Evolutionary conservation across 2,888 invertebrate species (phyloP), one percentile per base, ranked within the genome.

Genomic region (Plutella xylostella): DNA sequence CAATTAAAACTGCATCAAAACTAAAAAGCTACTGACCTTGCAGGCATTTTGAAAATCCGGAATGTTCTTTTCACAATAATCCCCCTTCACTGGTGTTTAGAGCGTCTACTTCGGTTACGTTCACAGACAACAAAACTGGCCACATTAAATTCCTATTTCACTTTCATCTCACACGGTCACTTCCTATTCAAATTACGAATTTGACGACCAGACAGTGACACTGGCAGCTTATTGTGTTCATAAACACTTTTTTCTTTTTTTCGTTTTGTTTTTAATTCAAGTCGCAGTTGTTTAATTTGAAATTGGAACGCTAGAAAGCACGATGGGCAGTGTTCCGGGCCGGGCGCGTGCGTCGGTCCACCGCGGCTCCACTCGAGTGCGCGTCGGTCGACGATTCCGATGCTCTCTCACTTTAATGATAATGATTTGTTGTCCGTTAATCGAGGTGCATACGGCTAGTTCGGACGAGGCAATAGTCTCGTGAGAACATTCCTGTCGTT

Each of bases 281-380:
- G 9, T 33, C 25, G 46, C 41, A 25, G n/a, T n/a, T n/a, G n/a
- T 12, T 12, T 20, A 39, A 39, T 47, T 34, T 34, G 14, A 34
- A 39, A 45, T 48, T 43, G 45, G 62, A 57, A 63, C 56, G 66
- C 63, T 77, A 77, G 79, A 80, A 80, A 80, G 76, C 21, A 15
- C 42, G 42, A 14, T 34, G 21, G 68, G 57, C 58, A 54, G 63
- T 63, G 65, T 68, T 66, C 68, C 64, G 68, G 61, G 49, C 53
- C 46, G 55, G 59, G 63, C 55, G 65, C 66, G 73, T 78, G 79
- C 77, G 73, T 75, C 71, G 51, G 59, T 61, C 63, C 70, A 67
- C 63, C n/a, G n/a, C n/a, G 65, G 59, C 65, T 65, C 58, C 56
- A 57, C 60, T 63, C 61, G 68, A 78, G 69, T 78, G 57, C 58